A percentile compares a stretch with the other conserved stretches of the same genome.
phyloP scores from a whole-genome alignment of 2,888 invertebrate genomes.

The Boloria euphrosyne region DNA sequence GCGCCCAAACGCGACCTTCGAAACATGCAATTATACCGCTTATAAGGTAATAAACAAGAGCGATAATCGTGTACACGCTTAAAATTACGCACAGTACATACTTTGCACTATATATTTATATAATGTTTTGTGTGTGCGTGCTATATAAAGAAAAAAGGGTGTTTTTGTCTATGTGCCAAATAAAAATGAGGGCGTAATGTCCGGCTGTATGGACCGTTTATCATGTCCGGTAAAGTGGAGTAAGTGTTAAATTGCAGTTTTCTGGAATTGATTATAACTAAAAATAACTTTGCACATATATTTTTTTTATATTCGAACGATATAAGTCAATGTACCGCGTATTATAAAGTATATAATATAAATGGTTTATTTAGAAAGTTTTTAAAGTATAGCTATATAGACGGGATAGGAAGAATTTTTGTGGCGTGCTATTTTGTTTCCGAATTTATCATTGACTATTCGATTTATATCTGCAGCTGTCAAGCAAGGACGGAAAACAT shows the following conservation, averaged over 20 bases:
- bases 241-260: constrained; percentile 44
- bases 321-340: no score
- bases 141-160: constrained; percentile 74
- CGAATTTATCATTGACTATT: background rate
- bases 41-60: constrained; percentile 38
- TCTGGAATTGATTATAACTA: constrained; percentile 17
- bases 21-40: constrained; percentile 44
- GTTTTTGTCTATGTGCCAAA: constrained; percentile 81
- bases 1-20: constrained; percentile 41
- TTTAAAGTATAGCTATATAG: no score
- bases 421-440: no score
- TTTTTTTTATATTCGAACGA: background rate
- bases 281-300: constrained; percentile 9
- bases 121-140: constrained; percentile 55
- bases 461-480: constrained; percentile 26
- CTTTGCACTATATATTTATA: constrained; percentile 49
- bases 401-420: no score
- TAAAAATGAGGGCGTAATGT: constrained; percentile 82
- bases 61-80: constrained; percentile 46
- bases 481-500: constrained; percentile 28
- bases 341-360: no score
- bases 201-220: constrained; percentile 74
- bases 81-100: constrained; percentile 44
- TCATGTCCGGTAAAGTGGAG: constrained; percentile 53
- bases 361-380: no score